Evolutionary conservation across 2,113 vertebrate species (phyloP), one percentile per base, ranked within the genome.

Genomic region (Hucho hucho): DNA sequence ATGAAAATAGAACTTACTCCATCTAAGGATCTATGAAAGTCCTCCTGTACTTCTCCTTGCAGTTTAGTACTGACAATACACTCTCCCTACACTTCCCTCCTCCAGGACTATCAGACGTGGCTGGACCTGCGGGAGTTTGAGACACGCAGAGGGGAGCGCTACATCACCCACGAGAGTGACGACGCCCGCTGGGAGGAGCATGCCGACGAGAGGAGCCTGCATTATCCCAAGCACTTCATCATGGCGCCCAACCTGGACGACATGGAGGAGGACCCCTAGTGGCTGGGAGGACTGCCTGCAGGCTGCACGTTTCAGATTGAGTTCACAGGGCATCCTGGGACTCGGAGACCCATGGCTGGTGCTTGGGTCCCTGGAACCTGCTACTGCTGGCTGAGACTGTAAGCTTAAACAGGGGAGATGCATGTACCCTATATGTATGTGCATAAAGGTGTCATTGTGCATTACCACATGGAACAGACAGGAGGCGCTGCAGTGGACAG

Each of bases 81-180:
- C 14, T 3, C 16, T 6, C 29, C 26, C 3, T 69, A n/a, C 65
- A 11, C 22, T 49, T 56, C 1, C 9, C 2, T 67, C n/a, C 46
- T n/a, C n/a, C 83, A 96, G 95, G 95, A 96, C 89, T 96, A 96
- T 85, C 95, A 96, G 87, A 96, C 95, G 1, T 96, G 95, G 95
- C 92, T 96, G 78, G 95, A 96, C 83, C 93, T 96, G 76, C 91
- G 95, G 86, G 95, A 96, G 84, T 96, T 96, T 75, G 95, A 96
- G 90, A 95, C 95, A 0, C 94, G 95, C 59, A 91, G 94, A 59
- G 95, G 95, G 4, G 95, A 96, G 80, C 95, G 95, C 81, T 96
- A 96, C 71, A 96, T 96, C 70, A 96, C 95, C 46, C 95, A 96
- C 0, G 95, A 96, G 86, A 96, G 95, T 0, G 95, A 96, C 0